Conservation (phyloP, 2,113 vertebrate genomes). For the Coptodon bakossiorum region DNA sequence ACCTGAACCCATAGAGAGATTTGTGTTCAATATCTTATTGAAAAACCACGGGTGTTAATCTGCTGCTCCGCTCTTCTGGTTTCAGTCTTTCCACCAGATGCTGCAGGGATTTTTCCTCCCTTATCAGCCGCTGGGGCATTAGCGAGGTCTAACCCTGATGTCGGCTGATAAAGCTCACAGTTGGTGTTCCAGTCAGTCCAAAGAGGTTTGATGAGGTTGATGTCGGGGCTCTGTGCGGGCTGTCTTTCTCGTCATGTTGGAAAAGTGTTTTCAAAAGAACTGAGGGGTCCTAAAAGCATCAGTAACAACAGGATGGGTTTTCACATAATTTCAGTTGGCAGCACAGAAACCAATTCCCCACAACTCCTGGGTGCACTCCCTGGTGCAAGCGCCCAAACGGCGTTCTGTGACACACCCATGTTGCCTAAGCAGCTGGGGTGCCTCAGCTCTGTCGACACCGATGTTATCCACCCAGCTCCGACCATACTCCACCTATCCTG, state of each 20-base stretch:
- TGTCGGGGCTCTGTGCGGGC: neutral
- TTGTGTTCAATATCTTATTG: neutral
- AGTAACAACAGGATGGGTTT: neutral
- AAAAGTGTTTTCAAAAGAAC: neutral
- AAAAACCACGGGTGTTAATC: neutral
- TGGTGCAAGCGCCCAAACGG: neutral
- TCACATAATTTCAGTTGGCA: neutral
- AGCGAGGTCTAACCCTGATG: neutral
- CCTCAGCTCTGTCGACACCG: neutral
- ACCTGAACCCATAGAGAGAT: neutral
- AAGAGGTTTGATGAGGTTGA: neutral
- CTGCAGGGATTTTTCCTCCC: neutral
- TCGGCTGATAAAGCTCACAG: neutral
- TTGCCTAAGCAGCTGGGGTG: neutral
- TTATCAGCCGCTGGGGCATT: neutral
- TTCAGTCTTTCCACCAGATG: neutral
- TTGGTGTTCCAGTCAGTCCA: neutral
- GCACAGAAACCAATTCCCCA: neutral
- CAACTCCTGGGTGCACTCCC: neutral
- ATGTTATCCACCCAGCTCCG: neutral
- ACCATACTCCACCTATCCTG: conserved; percentile 36
- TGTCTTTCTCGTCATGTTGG: neutral
- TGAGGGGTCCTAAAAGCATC: accelerated
- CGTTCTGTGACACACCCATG: neutral
- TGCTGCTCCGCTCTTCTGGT: neutral